Evolutionary conservation across 2,113 vertebrate species (phyloP).

Genomic region (Dipodomys ordii): DNA sequence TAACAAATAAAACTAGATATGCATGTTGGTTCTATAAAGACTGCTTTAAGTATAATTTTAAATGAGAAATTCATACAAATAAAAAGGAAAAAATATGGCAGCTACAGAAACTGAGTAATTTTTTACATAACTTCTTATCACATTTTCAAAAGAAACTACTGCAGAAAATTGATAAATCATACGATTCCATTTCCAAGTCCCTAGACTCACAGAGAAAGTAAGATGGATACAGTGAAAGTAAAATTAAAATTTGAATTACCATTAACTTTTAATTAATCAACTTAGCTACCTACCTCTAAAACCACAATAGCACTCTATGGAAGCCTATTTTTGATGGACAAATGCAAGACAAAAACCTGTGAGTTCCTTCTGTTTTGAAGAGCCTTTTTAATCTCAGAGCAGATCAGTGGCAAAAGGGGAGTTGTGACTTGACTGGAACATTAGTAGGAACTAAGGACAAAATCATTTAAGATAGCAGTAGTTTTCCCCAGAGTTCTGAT

Average conservation of each 20-base stretch:
- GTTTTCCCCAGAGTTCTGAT: conserved; percentile 51
- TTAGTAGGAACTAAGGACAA: conserved; percentile 24
- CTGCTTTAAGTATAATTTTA: conserved; percentile 9
- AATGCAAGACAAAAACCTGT: conserved; percentile 46
- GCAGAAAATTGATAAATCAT: conserved; percentile 59
- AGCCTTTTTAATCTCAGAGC: conserved; percentile 9
- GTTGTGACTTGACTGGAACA: conserved; percentile 40
- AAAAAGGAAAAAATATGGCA: conserved; percentile 54
- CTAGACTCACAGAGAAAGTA: conserved; percentile 62
- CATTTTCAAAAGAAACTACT: conserved; percentile 21
- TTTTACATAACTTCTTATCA: conserved; percentile 29
- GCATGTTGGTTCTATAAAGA: conserved; percentile 54
- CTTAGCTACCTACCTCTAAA: conserved; percentile 11
- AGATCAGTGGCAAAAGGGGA: conserved; percentile 51
- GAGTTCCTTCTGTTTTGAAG: conserved; percentile 52
- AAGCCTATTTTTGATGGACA: conserved; percentile 29
- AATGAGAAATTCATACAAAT: conserved; percentile 55
- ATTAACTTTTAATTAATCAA: conserved; percentile 68
- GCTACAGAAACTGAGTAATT: conserved; percentile 53
- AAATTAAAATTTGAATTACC: conserved; percentile 56
- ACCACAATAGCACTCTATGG: conserved; percentile 8
- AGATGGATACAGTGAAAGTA: conserved; percentile 36
- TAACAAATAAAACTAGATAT: conserved; percentile 42
- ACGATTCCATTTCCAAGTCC: conserved; percentile 4
- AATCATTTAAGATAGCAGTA: neutral